These are phyloP conservation scores for Acanthornis magna DNA, from an alignment of 2,797 vertebrate genomes.

Conservation along the genomic window DNA sequence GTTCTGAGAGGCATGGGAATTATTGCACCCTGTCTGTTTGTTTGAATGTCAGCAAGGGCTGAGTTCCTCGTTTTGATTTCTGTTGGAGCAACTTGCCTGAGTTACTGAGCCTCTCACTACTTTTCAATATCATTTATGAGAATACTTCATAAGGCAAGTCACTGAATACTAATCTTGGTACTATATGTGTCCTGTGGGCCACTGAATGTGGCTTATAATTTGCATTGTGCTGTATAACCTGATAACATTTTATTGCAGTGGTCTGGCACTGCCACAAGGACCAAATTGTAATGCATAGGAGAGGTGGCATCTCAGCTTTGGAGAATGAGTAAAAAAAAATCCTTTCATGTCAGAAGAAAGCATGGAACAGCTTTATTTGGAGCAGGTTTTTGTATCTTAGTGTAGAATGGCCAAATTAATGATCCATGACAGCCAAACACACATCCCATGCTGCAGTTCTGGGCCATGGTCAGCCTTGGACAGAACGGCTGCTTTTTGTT, in stretches of 20 bases:
- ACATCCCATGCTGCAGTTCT: neutral
- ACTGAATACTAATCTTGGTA: neutral
- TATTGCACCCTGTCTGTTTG: neutral
- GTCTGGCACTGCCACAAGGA: neutral
- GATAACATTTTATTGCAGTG: neutral
- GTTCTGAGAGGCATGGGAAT: neutral
- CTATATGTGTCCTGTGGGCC: neutral
- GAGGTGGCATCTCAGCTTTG: neutral
- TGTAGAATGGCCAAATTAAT: neutral
- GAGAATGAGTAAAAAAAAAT: neutral
- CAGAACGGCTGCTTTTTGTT: neutral
- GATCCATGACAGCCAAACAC: neutral
- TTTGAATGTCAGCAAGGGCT: neutral
- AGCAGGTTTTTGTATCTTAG: neutral
- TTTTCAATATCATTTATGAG: neutral
- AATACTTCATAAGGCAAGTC: neutral
- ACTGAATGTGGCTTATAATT: neutral
- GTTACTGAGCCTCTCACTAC: neutral
- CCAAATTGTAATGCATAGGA: neutral
- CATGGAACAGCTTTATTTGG: neutral
- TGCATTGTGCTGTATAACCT: neutral
- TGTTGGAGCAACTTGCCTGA: neutral
- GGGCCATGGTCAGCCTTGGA: neutral
- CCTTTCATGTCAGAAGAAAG: neutral
- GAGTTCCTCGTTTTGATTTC: neutral